These are phyloP conservation scores for Campaea margaritaria DNA, from an alignment of 2,888 invertebrate species.

Conservation along the genomic window DNA sequence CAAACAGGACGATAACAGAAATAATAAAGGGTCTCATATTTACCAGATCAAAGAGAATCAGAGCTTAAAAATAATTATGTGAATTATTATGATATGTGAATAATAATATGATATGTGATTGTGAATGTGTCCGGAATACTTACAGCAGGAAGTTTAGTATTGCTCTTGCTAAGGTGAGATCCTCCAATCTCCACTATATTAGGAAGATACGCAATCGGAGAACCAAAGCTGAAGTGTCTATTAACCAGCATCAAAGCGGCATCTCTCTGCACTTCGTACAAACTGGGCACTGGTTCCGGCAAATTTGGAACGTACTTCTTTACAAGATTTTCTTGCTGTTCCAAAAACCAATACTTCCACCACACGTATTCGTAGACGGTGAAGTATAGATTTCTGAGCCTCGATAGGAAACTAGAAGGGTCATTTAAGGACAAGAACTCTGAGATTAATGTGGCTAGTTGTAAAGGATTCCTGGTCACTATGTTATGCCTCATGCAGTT, in stretches of 20 bases:
- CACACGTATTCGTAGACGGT: constrained; percentile 70
- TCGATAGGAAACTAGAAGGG: constrained; percentile 80
- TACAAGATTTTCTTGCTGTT: constrained; percentile 66
- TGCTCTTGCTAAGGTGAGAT: constrained; percentile 72
- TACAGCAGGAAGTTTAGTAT: constrained; percentile 65
- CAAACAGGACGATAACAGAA: too few species aligned
- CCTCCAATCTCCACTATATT: constrained; percentile 86
- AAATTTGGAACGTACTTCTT: constrained; percentile 68
- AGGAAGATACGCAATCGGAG: constrained; percentile 79
- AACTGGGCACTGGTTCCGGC: constrained; percentile 66
- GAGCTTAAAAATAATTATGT: too few species aligned
- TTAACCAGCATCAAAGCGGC: constrained; percentile 77
- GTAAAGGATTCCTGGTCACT: constrained; percentile 69
- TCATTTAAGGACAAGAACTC: constrained; percentile 71
- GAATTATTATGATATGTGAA: too few species aligned
- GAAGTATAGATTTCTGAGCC: constrained; percentile 80
- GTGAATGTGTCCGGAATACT: constrained; percentile 27
- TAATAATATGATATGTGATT: too few species aligned
- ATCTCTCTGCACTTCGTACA: constrained; percentile 71
- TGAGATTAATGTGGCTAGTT: constrained; percentile 66
- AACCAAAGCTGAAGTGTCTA: constrained; percentile 79
- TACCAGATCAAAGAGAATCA: too few species aligned
- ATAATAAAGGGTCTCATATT: too few species aligned
- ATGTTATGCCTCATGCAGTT: constrained; percentile 77
- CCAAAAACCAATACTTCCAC: constrained; percentile 72